phyloP scores from a whole-genome alignment of 2,113 vertebrate genomes.

The Charadrius vociferus region DNA sequence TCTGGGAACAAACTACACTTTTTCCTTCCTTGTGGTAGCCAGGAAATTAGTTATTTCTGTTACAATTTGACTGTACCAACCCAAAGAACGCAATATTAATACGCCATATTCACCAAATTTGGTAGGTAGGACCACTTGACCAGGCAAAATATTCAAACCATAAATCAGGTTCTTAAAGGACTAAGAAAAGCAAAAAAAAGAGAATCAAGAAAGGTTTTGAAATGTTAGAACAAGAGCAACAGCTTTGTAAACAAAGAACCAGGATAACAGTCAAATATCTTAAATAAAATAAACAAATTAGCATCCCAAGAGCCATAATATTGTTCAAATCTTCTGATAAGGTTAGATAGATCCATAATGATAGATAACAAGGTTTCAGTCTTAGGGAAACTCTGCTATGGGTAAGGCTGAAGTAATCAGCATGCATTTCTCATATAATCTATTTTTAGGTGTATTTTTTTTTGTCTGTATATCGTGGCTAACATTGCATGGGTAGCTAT shows the following conservation, averaged over 20 bases:
- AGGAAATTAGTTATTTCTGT: not conserved
- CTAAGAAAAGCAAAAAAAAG: not conserved
- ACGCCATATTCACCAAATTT: not conserved
- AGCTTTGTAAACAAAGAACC: not conserved
- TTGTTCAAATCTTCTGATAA: not conserved
- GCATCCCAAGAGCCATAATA: not conserved
- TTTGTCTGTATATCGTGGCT: not conserved
- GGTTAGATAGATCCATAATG: not conserved
- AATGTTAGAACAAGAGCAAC: not conserved
- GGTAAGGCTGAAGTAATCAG: not conserved
- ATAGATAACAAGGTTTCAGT: not conserved
- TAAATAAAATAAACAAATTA: not conserved
- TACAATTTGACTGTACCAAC: not conserved
- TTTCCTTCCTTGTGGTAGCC: not conserved
- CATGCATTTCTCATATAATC: not conserved
- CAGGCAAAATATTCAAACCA: not conserved
- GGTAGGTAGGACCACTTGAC: not conserved
- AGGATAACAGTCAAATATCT: not conserved
- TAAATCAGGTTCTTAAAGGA: not conserved
- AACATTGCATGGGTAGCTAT: not conserved
- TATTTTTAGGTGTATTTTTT: not conserved
- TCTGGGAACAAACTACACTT: not conserved
- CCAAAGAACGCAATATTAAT: not conserved
- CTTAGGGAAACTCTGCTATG: not conserved
- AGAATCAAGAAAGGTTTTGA: not conserved